phyloP scores from a whole-genome alignment of 2,888 invertebrate genomes.

The Clistopyga incitator region DNA sequence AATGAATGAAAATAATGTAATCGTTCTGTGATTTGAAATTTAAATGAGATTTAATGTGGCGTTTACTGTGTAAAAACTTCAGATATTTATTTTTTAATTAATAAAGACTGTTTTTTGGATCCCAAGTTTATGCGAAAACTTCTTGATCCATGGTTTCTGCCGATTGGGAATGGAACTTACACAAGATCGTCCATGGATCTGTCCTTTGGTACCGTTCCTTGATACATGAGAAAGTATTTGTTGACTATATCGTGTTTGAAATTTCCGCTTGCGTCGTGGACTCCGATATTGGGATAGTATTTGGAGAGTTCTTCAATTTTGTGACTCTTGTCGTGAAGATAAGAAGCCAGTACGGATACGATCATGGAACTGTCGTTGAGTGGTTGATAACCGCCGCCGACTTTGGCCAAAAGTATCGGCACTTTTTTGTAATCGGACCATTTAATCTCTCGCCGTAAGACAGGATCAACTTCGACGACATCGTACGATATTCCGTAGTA shows the following conservation, averaged over 20 bases:
- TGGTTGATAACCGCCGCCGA: constrained; percentile 91
- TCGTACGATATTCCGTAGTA: constrained; percentile 97
- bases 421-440: constrained; percentile 98
- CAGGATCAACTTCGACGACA: constrained; percentile 98
- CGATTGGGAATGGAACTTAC: constrained; percentile 83
- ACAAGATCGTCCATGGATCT: constrained; percentile 86
- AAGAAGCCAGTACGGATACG: constrained; percentile 94
- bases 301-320: constrained; percentile 89
- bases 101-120: constrained; percentile 1
- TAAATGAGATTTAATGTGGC: too few relatives aligned
- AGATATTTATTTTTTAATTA: too few relatives aligned
- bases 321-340: constrained; percentile 87
- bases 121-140: neutral
- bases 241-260: constrained; percentile 92
- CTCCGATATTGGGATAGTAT: constrained; percentile 91
- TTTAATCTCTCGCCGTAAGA: constrained; percentile 94
- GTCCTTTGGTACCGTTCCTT: constrained; percentile 86
- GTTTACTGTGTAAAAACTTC: too few relatives aligned
- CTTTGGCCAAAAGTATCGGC: constrained; percentile 93
- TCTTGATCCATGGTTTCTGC: neutral
- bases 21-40: too few relatives aligned
- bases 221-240: constrained; percentile 95
- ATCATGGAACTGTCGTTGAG: constrained; percentile 97
- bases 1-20: constrained; percentile 21
- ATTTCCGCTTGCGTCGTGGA: constrained; percentile 89